These are phyloP conservation scores for Arizona elegans DNA, from an alignment of 2,113 vertebrate species.

Conservation along the genomic window DNA sequence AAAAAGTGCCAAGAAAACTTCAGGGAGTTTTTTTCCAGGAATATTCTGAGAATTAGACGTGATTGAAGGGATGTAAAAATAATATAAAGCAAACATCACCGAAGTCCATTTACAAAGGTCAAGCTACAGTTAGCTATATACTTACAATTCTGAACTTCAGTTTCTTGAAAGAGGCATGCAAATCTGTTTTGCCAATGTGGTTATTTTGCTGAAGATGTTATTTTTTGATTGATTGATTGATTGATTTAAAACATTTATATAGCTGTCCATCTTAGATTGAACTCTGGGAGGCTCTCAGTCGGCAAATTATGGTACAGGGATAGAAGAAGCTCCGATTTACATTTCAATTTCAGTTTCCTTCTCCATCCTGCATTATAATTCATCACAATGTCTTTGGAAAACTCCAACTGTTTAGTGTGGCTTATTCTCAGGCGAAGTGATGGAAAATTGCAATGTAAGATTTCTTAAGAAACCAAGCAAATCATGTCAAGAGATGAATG, in stretches of 20 bases:
- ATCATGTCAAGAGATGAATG: background rate
- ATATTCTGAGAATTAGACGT: too few relatives aligned
- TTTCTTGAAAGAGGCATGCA: background rate
- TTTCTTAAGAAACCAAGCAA: rapidly evolving
- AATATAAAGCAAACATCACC: background rate
- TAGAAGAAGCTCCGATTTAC: background rate
- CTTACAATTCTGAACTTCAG: background rate
- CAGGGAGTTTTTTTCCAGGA: too few relatives aligned
- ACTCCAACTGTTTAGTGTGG: background rate
- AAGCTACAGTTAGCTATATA: background rate
- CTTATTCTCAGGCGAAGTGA: background rate
- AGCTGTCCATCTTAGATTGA: too few relatives aligned
- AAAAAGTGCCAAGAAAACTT: too few relatives aligned
- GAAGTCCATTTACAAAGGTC: constrained; percentile 12
- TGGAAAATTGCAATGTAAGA: background rate
- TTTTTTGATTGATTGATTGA: background rate
- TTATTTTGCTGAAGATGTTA: background rate
- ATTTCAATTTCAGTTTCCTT: background rate
- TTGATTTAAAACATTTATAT: too few relatives aligned
- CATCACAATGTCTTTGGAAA: background rate
- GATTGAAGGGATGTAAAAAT: too few relatives aligned
- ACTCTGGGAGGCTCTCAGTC: too few relatives aligned
- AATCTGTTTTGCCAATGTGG: background rate
- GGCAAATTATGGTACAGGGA: background rate
- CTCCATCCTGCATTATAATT: background rate